Base-by-base conservation (phyloP, 2,113 vertebrate genomes). In the Ceuthmochares aereus region DNA sequence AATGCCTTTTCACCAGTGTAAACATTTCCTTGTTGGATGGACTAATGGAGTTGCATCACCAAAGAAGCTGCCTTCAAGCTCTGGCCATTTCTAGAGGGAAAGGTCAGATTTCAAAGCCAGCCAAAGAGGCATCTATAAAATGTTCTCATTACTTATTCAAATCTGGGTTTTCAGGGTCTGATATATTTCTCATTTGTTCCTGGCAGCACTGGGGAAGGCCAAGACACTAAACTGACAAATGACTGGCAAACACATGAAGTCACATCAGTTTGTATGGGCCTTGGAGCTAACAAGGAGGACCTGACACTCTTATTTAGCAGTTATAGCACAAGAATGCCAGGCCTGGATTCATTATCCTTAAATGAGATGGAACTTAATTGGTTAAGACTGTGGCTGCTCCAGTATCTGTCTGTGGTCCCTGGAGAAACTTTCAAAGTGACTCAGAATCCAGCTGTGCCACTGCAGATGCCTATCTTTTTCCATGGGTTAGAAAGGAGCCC, bases 381-480 rank as follows among this genome's bases (percentile, higher is more conserved):
- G 8, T 56, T 45, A 60, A 40, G 11, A 25, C 29, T 42, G 11
- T 29, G 36, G 13, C 45, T 81, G 34, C 43, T 60, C 54, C 34
- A 51, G 37, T 14, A 55, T 73, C 27, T 43, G 16, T 69, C 54
- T 60, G 43, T 17, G 40, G 26, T 64, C 45, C 20, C n/a, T 22
- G 34, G 16, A 51, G 59, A 77, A 69, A 55, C 2, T 13, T 73
- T 34, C 43, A 63, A 4, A 80, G 52, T 32, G 43, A 69, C 14
- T 77, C 54, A 87, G 59, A 15, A 29, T 93, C 80, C 49, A 34
- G 6, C 47, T 49, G 47, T 49, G 47, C 47, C 47, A 49, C 21
- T 0, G 0, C 16, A 64, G 55, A 64, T 14, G 9, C 59, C 21
- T 56, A 2, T 22, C 32, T 81, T 70, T 91, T 69, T 3, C 32